Percentiles rank a stretch among this genome's conserved stretches.
Conservation (phyloP, 2,113 vertebrate species). For the Corydoras sp. region DNA sequence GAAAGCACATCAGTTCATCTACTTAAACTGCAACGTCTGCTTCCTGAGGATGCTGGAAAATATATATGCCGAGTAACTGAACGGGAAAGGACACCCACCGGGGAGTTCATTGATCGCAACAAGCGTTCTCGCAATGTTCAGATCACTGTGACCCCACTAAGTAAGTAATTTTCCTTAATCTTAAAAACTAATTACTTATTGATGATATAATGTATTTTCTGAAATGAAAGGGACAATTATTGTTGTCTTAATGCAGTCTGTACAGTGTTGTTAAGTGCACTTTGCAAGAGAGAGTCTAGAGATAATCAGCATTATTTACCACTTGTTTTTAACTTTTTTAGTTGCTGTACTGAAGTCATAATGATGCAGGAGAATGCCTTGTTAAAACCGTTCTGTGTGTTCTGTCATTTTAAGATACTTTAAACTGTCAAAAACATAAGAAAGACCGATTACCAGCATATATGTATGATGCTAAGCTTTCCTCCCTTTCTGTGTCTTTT, state of each 20-base stretch:
- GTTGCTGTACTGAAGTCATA: not conserved
- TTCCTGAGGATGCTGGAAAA: slow-evolving; percentile 83
- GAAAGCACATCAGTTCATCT: slow-evolving; percentile 78
- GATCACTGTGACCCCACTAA: slow-evolving; percentile 81
- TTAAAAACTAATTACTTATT: not conserved
- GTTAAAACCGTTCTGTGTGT: slow-evolving; percentile 29
- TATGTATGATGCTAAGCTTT: not conserved
- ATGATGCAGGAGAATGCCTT: not conserved
- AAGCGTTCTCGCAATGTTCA: slow-evolving; percentile 93
- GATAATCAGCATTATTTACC: no score
- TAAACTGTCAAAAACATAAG: slow-evolving; percentile 51
- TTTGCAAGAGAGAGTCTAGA: no score
- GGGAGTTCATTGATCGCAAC: slow-evolving; percentile 93
- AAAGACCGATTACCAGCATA: slow-evolving; percentile 50
- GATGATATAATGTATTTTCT: no score
- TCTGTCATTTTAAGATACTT: slow-evolving; percentile 54
- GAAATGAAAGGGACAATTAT: no score
- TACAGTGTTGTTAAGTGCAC: no score
- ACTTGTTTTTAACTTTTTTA: no score
- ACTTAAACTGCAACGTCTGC: slow-evolving; percentile 86
- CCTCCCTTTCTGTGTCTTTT: no score
- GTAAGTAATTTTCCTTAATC: slow-evolving; percentile 70
- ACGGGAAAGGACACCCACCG: slow-evolving; percentile 82
- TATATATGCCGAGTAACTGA: slow-evolving; percentile 95
- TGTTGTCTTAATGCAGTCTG: no score